Conservation (phyloP, 2,888 invertebrate genomes). For the Cryptocheilus praepositus region DNA sequence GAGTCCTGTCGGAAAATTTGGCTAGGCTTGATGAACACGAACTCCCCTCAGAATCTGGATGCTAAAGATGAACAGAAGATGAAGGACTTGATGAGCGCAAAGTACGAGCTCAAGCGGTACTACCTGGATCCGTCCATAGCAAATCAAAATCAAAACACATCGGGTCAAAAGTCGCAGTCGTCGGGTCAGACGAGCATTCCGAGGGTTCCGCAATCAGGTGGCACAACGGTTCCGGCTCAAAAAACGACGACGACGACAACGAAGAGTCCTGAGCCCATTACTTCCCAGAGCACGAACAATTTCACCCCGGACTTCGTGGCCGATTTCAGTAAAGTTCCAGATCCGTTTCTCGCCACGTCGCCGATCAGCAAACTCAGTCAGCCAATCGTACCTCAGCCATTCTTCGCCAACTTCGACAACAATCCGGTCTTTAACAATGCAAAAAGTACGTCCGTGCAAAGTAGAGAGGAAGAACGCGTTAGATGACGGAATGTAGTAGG, state of each 20-base stretch:
- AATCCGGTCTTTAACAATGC: constrained; percentile 80
- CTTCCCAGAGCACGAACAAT: constrained; percentile 50
- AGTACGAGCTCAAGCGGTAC: constrained; percentile 94
- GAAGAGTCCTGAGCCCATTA: constrained; percentile 53
- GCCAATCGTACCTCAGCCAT: constrained; percentile 72
- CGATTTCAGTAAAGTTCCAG: constrained; percentile 72
- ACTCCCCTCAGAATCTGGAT: constrained; percentile 73
- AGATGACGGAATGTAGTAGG: no score
- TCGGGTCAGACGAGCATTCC: constrained; percentile 58
- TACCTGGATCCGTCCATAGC: constrained; percentile 71
- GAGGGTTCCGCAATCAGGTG: constrained; percentile 65
- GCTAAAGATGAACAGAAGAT: constrained; percentile 92
- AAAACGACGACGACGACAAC: constrained; percentile 49
- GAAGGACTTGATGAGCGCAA: constrained; percentile 94
- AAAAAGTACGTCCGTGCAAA: constrained; percentile 50
- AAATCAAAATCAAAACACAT: constrained; percentile 41
- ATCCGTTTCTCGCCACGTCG: constrained; percentile 62
- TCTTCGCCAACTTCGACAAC: constrained; percentile 85
- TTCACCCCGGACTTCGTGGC: constrained; percentile 71
- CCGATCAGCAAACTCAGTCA: constrained; percentile 54
- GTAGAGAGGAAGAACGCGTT: no score
- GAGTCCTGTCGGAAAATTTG: constrained; percentile 95
- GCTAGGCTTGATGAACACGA: constrained; percentile 91
- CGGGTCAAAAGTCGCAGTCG: constrained; percentile 47
- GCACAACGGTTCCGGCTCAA: constrained; percentile 46